Evolutionary conservation across 2,113 vertebrate genomes (phyloP).

Genomic region (Hydrolagus affinis): DNA sequence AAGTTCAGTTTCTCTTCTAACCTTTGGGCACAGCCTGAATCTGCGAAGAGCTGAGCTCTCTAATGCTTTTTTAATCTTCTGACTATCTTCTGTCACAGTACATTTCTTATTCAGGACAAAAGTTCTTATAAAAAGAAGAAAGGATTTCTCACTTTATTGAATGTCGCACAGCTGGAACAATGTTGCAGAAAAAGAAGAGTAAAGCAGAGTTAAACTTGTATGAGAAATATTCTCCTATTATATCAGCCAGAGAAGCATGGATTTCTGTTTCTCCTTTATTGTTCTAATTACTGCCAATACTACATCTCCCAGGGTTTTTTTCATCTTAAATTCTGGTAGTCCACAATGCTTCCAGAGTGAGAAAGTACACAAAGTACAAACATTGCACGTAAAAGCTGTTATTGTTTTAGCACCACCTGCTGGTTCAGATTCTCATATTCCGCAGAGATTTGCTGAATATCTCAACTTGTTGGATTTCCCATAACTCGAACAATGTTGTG

Average conservation of each 20-base stretch:
- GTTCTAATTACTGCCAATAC: background rate
- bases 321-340: background rate
- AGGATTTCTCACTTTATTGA: background rate
- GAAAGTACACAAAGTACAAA: background rate
- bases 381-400: background rate
- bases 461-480: background rate
- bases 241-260: background rate
- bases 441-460: background rate
- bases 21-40: too few relatives aligned
- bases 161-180: background rate
- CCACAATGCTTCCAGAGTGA: background rate
- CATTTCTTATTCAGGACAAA: background rate
- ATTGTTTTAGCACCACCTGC: constrained; percentile 32
- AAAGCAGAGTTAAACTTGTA: background rate
- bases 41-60: too few relatives aligned
- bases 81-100: background rate
- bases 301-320: background rate
- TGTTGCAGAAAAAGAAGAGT: too few relatives aligned
- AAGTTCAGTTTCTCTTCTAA: too few relatives aligned
- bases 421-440: background rate
- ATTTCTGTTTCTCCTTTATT: background rate
- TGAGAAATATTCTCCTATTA: background rate
- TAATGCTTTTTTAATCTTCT: background rate
- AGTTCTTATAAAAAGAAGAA: background rate
- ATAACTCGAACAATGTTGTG: background rate